Evolutionary conservation across 2,797 vertebrate species (phyloP).

Genomic region (Anas bernieri): DNA sequence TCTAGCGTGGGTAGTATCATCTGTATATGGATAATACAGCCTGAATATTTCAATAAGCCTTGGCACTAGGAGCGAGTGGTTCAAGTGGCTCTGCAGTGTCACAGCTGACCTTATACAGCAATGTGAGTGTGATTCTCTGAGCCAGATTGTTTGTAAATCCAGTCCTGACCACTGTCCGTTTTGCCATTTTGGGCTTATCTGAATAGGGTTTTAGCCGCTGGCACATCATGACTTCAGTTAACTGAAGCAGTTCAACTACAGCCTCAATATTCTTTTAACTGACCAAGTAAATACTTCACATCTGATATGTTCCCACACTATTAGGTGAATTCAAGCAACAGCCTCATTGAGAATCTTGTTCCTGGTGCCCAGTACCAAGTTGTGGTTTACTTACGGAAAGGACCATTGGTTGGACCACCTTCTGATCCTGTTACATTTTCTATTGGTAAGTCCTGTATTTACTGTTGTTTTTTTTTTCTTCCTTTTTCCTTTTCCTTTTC

Average conservation of each 20-base stretch:
- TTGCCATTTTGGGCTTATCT: background rate
- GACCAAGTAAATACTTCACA: background rate
- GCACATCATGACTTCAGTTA: background rate
- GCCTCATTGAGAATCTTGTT: conserved; percentile 88
- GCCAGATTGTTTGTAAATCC: background rate
- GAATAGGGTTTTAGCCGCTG: background rate
- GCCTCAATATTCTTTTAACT: background rate
- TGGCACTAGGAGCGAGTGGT: background rate
- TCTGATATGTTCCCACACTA: background rate
- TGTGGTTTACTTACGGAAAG: conserved; percentile 89
- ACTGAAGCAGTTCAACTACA: background rate
- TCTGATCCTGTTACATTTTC: conserved; percentile 93
- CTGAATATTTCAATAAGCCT: background rate
- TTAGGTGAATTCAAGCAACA: conserved; percentile 92
- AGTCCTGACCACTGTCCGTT: background rate
- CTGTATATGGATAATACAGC: background rate
- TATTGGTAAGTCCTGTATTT: conserved; percentile 82
- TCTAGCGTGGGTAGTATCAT: background rate
- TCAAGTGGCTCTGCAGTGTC: background rate
- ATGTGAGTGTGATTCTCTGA: background rate
- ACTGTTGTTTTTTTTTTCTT: background rate
- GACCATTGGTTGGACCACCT: conserved; percentile 90
- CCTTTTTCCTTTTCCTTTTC: background rate
- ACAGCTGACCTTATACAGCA: background rate
- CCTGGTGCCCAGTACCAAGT: conserved; percentile 94